Conservation (phyloP, 2,797 vertebrate genomes). For the Micrastur ruficollis region DNA sequence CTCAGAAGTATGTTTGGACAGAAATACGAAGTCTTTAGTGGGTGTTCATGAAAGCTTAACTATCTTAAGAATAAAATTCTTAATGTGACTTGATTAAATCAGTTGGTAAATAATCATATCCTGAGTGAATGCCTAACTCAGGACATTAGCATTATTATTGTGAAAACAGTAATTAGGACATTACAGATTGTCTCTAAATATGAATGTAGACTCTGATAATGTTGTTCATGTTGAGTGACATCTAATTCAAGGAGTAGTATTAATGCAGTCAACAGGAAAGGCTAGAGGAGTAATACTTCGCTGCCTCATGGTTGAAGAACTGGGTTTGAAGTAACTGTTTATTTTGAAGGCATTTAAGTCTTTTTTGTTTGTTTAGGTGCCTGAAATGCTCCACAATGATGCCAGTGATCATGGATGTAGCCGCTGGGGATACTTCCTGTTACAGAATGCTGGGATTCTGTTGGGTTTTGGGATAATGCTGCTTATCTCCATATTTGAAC, state of each 20-base stretch:
- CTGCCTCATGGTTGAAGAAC: background rate
- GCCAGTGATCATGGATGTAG: conserved; percentile 95
- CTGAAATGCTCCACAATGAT: conserved; percentile 97
- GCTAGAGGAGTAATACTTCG: background rate
- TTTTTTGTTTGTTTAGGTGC: conserved; percentile 78
- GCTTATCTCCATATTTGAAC: conserved; percentile 92
- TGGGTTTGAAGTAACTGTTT: background rate
- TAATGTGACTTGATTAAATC: background rate
- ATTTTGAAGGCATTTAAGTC: background rate
- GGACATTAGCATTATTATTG: background rate
- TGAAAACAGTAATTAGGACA: background rate
- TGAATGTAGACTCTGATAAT: background rate
- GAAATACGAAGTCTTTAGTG: background rate
- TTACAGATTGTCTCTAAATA: background rate
- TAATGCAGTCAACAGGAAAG: background rate
- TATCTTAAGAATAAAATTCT: background rate
- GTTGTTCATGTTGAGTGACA: background rate
- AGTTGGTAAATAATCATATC: background rate
- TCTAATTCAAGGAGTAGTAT: background rate
- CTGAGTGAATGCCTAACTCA: background rate
- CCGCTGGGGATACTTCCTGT: conserved; percentile 93
- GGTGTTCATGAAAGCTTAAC: background rate
- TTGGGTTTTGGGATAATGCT: conserved; percentile 95
- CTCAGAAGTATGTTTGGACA: background rate
- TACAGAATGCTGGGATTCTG: conserved; percentile 95